Evolutionary conservation across 2,888 invertebrate species (phyloP).

Genomic region (Ormyrus rosae): DNA sequence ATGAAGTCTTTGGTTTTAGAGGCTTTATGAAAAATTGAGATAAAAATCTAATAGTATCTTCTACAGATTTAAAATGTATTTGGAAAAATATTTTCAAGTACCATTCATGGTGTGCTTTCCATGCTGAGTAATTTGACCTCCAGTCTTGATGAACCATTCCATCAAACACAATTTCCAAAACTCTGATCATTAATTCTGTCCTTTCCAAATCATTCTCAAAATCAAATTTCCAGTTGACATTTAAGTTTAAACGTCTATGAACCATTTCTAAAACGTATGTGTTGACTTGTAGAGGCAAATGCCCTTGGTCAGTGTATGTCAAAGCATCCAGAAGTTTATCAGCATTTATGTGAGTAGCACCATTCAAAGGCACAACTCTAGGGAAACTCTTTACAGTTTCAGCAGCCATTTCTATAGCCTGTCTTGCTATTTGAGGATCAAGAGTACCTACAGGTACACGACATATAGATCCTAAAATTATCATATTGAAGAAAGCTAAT

Average conservation of each 20-base stretch:
- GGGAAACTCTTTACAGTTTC: conserved; percentile 68
- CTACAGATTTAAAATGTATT: conserved; percentile 66
- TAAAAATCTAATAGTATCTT: conserved; percentile 67
- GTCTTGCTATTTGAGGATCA: conserved; percentile 63
- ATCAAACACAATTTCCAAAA: conserved; percentile 70
- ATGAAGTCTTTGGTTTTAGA: conserved; percentile 65
- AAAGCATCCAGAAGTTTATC: conserved; percentile 68
- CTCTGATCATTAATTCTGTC: conserved; percentile 65
- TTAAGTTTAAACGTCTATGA: conserved; percentile 69
- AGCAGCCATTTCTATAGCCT: conserved; percentile 69
- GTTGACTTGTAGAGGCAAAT: conserved; percentile 70
- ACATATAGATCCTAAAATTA: conserved; percentile 71
- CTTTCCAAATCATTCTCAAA: conserved; percentile 67
- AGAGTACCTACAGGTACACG: conserved; percentile 69
- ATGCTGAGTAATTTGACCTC: conserved; percentile 46
- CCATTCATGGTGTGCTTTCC: conserved; percentile 68
- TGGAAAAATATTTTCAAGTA: conserved; percentile 72
- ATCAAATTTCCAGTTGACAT: conserved; percentile 64
- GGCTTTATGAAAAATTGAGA: conserved; percentile 70
- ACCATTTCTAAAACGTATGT: conserved; percentile 74
- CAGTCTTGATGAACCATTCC: conserved; percentile 61
- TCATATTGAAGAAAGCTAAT: conserved; percentile 70
- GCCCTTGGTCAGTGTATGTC: conserved; percentile 64
- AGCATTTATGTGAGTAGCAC: conserved; percentile 69
- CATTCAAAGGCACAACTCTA: conserved; percentile 61